Evolutionary conservation across 2,888 invertebrate species (phyloP).

Genomic region (Platerodrilus igneus): DNA sequence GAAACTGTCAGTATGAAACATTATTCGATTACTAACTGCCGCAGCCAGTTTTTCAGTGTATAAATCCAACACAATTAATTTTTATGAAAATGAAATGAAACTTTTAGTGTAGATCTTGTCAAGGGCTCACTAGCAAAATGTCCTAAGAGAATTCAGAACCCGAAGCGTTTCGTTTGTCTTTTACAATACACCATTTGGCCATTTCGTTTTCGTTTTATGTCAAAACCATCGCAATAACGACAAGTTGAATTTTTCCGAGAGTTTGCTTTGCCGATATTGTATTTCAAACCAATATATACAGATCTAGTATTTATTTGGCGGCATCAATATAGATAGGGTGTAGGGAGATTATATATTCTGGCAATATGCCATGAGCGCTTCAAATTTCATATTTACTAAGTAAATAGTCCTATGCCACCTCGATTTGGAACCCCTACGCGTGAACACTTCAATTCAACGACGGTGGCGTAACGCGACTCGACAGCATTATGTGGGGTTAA

Average conservation of each 20-base stretch:
- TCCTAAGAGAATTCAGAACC: slow-evolving; percentile 22
- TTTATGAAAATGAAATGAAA: too few species aligned
- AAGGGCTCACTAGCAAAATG: too few species aligned
- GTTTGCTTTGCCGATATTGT: slow-evolving; percentile 30
- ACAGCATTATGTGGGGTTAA: too few species aligned
- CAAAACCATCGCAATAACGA: slow-evolving; percentile 26
- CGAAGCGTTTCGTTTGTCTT: slow-evolving; percentile 24
- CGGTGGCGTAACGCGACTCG: slow-evolving; percentile 23
- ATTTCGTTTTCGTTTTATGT: slow-evolving; percentile 24
- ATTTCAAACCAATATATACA: slow-evolving; percentile 31
- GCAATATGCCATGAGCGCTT: slow-evolving; percentile 42
- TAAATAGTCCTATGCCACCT: slow-evolving; percentile 42
- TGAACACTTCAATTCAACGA: slow-evolving; percentile 21
- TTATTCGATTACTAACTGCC: slow-evolving; percentile 26
- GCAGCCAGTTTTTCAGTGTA: too few species aligned
- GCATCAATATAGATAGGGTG: too few species aligned
- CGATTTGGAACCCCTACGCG: slow-evolving; percentile 29
- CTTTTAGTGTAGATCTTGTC: too few species aligned
- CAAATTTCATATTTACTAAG: slow-evolving; percentile 46
- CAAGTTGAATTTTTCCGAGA: slow-evolving; percentile 13
- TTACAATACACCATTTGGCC: slow-evolving; percentile 22
- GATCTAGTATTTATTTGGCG: slow-evolving; percentile 33
- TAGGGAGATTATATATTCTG: slow-evolving; percentile 39
- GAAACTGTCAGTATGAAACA: slow-evolving; percentile 31
- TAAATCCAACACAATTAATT: too few species aligned